A percentile compares a stretch with the other conserved stretches of the same genome.
Evolutionary conservation across 2,888 invertebrate genomes (phyloP).

Genomic region (Octodonta nipae): DNA sequence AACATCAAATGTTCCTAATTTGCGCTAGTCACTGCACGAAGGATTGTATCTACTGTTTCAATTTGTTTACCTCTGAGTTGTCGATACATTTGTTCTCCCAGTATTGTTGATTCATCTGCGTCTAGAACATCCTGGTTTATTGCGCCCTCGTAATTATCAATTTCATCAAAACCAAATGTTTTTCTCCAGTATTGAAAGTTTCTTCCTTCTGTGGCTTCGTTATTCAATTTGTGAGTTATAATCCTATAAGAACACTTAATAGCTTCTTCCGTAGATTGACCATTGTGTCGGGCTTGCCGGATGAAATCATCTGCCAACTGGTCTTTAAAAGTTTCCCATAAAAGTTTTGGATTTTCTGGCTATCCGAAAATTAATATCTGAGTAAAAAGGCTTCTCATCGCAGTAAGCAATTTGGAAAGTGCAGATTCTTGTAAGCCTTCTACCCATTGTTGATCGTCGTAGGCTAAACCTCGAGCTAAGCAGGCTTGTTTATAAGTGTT

Average conservation of each 20-base stretch:
- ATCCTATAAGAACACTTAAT: neutral
- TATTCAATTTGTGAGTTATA: neutral
- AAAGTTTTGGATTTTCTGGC: neutral
- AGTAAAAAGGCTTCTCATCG: neutral
- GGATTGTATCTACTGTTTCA: no score
- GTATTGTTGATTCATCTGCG: neutral
- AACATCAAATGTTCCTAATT: neutral
- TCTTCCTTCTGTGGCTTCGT: neutral
- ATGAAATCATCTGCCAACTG: neutral
- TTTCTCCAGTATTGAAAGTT: neutral
- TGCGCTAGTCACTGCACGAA: no score
- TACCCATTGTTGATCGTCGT: neutral
- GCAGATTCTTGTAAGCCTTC: neutral
- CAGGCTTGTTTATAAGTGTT: neutral
- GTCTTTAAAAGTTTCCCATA: neutral
- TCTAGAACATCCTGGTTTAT: neutral
- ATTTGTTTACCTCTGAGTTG: neutral
- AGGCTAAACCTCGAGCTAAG: neutral
- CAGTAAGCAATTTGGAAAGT: neutral
- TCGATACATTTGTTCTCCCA: neutral
- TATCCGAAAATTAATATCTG: neutral
- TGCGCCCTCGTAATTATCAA: neutral
- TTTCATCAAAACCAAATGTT: neutral
- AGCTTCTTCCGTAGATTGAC: neutral
- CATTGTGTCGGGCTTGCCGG: neutral